A percentile compares a stretch with the other conserved stretches of the same genome.
Evolutionary conservation across 2,113 vertebrate species (phyloP).

Genomic region (Lathamus discolor): DNA sequence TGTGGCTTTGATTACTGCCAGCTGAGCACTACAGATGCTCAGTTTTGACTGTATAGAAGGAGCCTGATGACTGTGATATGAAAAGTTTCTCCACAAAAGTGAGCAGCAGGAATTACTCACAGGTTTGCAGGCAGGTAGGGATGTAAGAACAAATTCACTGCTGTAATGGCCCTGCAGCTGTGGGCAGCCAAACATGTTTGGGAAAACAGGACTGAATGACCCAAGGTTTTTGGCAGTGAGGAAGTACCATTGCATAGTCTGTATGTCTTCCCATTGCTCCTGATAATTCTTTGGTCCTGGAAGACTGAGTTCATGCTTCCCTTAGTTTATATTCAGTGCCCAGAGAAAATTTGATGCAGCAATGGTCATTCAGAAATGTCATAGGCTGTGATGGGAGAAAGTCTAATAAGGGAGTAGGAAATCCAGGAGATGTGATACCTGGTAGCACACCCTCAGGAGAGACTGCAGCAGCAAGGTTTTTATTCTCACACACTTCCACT

Average conservation of each 20-base stretch:
- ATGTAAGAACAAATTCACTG: neutral
- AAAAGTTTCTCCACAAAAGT: neutral
- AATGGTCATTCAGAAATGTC: neutral
- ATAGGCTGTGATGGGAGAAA: neutral
- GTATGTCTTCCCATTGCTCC: neutral
- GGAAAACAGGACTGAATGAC: neutral
- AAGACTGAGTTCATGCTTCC: neutral
- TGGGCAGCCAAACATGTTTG: neutral
- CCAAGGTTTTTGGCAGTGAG: neutral
- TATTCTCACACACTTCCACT: neutral
- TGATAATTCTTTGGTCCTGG: neutral
- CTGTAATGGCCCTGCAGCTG: neutral
- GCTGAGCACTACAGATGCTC: neutral
- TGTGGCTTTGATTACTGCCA: slow-evolving; percentile 34
- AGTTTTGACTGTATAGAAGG: neutral
- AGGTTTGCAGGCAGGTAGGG: neutral
- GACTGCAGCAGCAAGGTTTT: neutral
- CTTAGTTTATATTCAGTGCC: neutral
- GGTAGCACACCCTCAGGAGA: neutral
- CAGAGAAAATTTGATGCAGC: neutral
- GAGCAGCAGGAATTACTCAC: neutral
- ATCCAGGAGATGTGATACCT: neutral
- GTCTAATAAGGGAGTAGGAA: neutral
- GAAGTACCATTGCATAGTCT: neutral
- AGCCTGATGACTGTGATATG: neutral